Base-by-base conservation (phyloP, 2,797 vertebrate genomes). In the Sebastes wilsoni region DNA sequence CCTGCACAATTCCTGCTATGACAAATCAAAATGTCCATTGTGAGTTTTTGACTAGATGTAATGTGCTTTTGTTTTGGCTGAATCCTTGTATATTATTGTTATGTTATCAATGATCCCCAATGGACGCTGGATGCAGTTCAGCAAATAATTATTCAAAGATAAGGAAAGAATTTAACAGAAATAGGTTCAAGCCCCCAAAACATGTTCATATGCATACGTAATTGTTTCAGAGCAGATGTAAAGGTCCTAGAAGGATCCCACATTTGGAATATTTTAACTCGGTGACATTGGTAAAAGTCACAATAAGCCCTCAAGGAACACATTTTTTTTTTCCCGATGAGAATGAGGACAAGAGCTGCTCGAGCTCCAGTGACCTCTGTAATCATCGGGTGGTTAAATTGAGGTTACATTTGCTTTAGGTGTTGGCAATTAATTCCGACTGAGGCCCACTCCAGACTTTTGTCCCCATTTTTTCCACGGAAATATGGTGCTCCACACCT, bases 251-350 rank as follows among this genome's bases (percentile, higher is more conserved):
- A 85, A 84, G 9, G 12, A 79, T 69, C 46, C 66, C 46, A 86
- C 71, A 89, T 82, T 82, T 71, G 27, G 79, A 85, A 89, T 86
- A 89, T 81, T 91, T 89, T 85, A 81, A 81, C 70, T 52, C 49
- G 20, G 67, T 94, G 93, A 92, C 93, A 91, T 94, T 94, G 90
- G 77, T 80, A 89, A 85, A 94, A 94, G 93, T 94, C 92, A 83
- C 76, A 79, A 77, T n/a, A 79, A 82, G 79, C 90, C 92, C 90
- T 80, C 12, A 67, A 90, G 92, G 79, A 89, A 79, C 20, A 58
- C 2, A n/a, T 60, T 72, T 71, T 84, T 82, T 49, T 79, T 78
- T 84, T 36, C 38, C 38, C 11, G 4, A 71, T 64, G 67, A 83
- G 81, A 93, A 92, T 82, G 70, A 93, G 93, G 93, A 92, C 91